phyloP scores from a whole-genome alignment of 1,140 invertebrate genomes.

The Microplitis mediator region DNA sequence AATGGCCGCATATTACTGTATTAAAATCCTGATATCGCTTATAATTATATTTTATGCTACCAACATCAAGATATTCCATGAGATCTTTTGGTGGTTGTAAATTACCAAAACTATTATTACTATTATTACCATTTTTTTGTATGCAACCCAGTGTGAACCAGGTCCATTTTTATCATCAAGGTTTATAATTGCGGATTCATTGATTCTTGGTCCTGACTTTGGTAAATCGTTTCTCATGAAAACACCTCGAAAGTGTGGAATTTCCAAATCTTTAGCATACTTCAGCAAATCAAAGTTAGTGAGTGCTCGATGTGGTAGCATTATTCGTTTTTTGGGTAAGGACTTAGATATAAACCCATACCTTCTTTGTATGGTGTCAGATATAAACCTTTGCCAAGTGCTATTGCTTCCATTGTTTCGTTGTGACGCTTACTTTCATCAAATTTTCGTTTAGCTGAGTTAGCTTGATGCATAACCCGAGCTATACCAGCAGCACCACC shows the following conservation, averaged over 20 bases:
- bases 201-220: no score
- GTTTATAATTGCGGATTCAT: no score
- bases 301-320: conserved; percentile 29
- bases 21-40: no score
- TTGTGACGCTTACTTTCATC: conserved; percentile 38
- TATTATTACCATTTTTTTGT: conserved; percentile 5
- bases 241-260: no score
- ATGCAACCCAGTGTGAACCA: no score
- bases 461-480: conserved; percentile 34
- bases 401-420: conserved; percentile 45
- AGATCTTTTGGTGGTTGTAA: conserved; percentile 23
- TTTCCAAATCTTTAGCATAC: conserved; percentile 36
- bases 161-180: no score
- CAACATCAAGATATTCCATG: no score
- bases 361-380: conserved; percentile 44
- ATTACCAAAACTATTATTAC: conserved; percentile 39
- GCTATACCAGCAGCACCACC: no score
- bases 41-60: no score
- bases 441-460: conserved; percentile 39
- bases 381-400: conserved; percentile 41
- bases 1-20: no score
- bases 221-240: no score
- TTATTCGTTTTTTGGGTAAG: conserved; percentile 21
- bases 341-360: conserved; percentile 28
- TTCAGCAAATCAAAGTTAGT: conserved; percentile 36